A percentile compares a stretch with the other conserved stretches of the same genome.
Evolutionary conservation across 2,113 vertebrate genomes (phyloP).

Genomic region (Eurystomus gularis): DNA sequence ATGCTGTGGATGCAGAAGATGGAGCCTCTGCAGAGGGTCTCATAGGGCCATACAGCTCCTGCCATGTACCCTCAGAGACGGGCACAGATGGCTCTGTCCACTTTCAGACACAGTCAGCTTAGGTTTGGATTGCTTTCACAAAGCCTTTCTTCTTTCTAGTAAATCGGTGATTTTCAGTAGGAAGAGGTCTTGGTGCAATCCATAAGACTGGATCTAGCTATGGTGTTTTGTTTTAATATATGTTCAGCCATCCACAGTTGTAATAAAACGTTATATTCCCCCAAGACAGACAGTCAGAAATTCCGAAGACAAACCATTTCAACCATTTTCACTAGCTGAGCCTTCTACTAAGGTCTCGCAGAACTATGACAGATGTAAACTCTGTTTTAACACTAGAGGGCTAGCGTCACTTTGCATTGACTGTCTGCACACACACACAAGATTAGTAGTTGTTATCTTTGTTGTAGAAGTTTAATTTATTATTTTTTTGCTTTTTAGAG

Average conservation of each 20-base stretch:
- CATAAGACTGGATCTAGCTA: background rate
- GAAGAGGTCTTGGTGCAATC: background rate
- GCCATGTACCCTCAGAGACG: accelerated
- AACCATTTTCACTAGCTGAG: background rate
- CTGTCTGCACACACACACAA: background rate
- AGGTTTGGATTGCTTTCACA: background rate
- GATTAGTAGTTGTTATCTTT: background rate
- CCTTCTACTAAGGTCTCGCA: background rate
- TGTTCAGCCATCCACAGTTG: background rate
- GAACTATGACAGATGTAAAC: background rate
- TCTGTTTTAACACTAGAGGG: slow-evolving; percentile 25
- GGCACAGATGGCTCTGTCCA: background rate
- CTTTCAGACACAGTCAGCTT: background rate
- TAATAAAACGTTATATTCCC: background rate
- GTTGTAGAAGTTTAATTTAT: background rate
- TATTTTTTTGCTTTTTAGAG: background rate
- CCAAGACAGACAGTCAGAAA: background rate
- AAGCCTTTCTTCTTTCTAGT: background rate
- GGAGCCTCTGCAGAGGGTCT: background rate
- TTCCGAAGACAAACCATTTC: background rate
- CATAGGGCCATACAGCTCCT: accelerated
- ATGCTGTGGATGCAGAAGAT: too few species aligned
- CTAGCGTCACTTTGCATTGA: background rate
- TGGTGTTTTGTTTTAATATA: background rate
- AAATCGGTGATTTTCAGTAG: background rate